Conservation (phyloP, 2,113 vertebrate species). For the Castor canadensis region DNA sequence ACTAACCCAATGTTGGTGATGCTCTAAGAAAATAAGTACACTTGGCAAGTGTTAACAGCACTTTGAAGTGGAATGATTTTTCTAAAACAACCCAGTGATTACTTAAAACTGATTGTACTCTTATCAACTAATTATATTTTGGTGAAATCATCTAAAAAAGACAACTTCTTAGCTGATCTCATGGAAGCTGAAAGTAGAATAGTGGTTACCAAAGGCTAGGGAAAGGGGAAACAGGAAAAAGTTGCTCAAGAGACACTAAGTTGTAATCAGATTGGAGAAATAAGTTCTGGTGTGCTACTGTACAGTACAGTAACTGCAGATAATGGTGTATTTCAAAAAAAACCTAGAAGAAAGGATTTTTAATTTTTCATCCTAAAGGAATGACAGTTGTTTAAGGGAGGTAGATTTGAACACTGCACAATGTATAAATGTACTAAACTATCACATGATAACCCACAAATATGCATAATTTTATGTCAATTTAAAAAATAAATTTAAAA, state of each 20-base stretch:
- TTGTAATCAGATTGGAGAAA: neutral
- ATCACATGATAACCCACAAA: neutral
- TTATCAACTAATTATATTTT: constrained; percentile 22
- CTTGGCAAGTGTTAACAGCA: constrained; percentile 12
- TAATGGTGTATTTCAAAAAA: neutral
- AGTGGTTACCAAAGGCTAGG: neutral
- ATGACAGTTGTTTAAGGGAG: neutral
- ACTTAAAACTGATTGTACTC: neutral
- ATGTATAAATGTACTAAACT: neutral
- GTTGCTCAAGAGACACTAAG: neutral
- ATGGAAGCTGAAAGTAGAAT: neutral
- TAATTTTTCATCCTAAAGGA: neutral
- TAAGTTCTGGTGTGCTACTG: neutral
- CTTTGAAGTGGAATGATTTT: neutral
- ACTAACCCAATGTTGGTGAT: neutral
- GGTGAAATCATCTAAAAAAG: constrained; percentile 16
- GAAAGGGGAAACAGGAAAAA: neutral
- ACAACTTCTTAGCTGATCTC: neutral
- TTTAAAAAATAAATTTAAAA: no score
- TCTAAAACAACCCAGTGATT: constrained; percentile 28
- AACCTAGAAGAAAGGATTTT: neutral
- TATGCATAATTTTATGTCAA: neutral
- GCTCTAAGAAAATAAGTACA: neutral
- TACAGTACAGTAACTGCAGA: neutral
- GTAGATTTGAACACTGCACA: neutral